Percentiles rank a stretch among this genome's conserved stretches.
phyloP scores from a whole-genome alignment of 1,140 invertebrate species.

The Colletes gigas region DNA sequence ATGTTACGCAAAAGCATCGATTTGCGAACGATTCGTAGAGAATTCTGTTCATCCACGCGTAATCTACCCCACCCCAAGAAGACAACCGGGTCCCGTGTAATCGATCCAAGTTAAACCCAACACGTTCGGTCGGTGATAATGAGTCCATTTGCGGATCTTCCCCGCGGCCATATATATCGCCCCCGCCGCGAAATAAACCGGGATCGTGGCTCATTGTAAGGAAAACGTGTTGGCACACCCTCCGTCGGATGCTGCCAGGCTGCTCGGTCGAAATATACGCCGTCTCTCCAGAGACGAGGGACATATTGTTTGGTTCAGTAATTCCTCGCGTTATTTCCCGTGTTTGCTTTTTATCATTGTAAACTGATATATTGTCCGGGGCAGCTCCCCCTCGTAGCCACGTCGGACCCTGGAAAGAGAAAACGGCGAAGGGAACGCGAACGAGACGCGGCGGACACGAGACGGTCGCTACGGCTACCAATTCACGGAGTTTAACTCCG shows the following conservation, averaged over 20 bases:
- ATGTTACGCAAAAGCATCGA: too few relatives aligned
- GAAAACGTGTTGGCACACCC: slow-evolving; percentile 54
- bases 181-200: slow-evolving; percentile 45
- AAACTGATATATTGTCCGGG: slow-evolving; percentile 79
- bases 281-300: slow-evolving; percentile 72
- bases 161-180: slow-evolving; percentile 18
- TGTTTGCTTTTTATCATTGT: slow-evolving; percentile 80
- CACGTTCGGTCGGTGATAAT: slow-evolving; percentile 36
- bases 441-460: background rate
- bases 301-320: slow-evolving; percentile 80
- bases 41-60: too few relatives aligned
- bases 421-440: slow-evolving; percentile 10
- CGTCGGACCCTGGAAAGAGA: slow-evolving; percentile 32
- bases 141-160: slow-evolving; percentile 35
- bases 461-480: slow-evolving; percentile 18
- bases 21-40: too few relatives aligned
- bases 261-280: slow-evolving; percentile 59
- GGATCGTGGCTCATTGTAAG: slow-evolving; percentile 44
- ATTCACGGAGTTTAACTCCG: slow-evolving; percentile 51
- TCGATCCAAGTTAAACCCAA: background rate
- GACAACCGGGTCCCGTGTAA: background rate
- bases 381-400: slow-evolving; percentile 63
- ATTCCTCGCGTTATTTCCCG: slow-evolving; percentile 77
- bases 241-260: slow-evolving; percentile 55
- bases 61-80: background rate